These are phyloP conservation scores for Pseudopleuronectes americanus DNA, from an alignment of 2,797 vertebrate species.

Conservation along the genomic window DNA sequence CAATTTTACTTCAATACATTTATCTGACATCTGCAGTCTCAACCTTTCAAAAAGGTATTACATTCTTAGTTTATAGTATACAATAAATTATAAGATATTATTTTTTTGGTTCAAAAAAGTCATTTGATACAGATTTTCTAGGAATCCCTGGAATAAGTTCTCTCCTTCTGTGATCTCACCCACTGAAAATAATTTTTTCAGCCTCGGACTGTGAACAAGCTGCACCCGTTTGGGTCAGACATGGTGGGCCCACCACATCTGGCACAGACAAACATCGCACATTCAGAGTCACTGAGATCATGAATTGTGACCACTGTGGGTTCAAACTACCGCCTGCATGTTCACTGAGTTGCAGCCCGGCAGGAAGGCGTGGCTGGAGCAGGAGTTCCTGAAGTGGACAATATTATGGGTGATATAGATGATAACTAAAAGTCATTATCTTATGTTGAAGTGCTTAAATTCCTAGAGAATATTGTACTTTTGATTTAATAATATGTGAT, in stretches of 20 bases:
- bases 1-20: too few species aligned
- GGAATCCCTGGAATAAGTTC: slow-evolving; percentile 16
- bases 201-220: slow-evolving; percentile 9
- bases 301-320: not conserved
- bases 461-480: not conserved
- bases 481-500: not conserved
- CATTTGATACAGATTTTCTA: too few species aligned
- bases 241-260: slow-evolving; percentile 3
- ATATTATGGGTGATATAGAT: too few species aligned
- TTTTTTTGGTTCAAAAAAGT: too few species aligned
- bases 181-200: slow-evolving; percentile 18
- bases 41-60: too few species aligned
- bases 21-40: too few species aligned
- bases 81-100: too few species aligned
- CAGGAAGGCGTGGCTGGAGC: not conserved
- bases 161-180: slow-evolving; percentile 10
- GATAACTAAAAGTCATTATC: too few species aligned
- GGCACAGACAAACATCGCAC: slow-evolving; percentile 15
- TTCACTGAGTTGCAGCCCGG: not conserved
- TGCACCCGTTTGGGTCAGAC: not conserved
- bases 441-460: not conserved
- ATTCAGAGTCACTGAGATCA: slow-evolving; percentile 11
- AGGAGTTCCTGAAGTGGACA: not conserved
- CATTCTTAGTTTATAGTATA: too few species aligned
- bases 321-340: not conserved